phyloP scores from a whole-genome alignment of 2,113 vertebrate genomes.

The Poeciliopsis retropinna region DNA sequence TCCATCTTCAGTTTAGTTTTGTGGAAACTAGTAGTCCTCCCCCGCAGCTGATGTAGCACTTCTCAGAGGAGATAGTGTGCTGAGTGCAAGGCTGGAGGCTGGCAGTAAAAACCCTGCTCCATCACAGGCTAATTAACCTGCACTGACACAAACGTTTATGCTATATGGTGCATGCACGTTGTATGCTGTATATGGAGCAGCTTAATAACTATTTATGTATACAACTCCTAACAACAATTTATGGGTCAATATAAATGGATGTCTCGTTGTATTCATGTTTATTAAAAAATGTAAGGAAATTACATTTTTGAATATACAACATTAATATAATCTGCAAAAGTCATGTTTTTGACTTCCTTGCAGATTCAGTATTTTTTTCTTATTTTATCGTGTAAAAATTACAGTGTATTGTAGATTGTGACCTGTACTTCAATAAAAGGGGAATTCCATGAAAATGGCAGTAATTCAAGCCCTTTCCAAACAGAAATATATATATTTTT shows the following conservation, averaged over 20 bases:
- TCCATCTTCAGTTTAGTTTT: conserved; percentile 57
- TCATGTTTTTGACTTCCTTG: background rate
- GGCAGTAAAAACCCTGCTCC: conserved; percentile 28
- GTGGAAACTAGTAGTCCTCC: conserved; percentile 44
- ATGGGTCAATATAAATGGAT: background rate
- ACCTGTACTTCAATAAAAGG: too few species aligned
- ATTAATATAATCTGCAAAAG: too few species aligned
- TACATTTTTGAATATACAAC: too few species aligned
- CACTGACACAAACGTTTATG: conserved; percentile 27
- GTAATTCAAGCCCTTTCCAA: background rate
- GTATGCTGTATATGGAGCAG: background rate
- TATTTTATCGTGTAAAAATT: background rate
- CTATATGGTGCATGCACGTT: background rate
- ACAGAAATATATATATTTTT: background rate
- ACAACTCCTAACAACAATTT: background rate
- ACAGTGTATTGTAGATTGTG: background rate
- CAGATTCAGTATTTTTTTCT: background rate
- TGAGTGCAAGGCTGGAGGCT: conserved; percentile 38
- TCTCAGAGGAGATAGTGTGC: conserved; percentile 57
- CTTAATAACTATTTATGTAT: background rate
- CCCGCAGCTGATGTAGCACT: conserved; percentile 69
- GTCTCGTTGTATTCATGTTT: background rate
- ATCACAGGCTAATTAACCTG: conserved; percentile 51
- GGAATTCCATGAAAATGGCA: too few species aligned
- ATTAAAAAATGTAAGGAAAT: background rate